Evolutionary conservation across 2,888 invertebrate genomes (phyloP), one percentile per base, ranked within the genome.

Genomic region (Oscheius myriophilus): DNA sequence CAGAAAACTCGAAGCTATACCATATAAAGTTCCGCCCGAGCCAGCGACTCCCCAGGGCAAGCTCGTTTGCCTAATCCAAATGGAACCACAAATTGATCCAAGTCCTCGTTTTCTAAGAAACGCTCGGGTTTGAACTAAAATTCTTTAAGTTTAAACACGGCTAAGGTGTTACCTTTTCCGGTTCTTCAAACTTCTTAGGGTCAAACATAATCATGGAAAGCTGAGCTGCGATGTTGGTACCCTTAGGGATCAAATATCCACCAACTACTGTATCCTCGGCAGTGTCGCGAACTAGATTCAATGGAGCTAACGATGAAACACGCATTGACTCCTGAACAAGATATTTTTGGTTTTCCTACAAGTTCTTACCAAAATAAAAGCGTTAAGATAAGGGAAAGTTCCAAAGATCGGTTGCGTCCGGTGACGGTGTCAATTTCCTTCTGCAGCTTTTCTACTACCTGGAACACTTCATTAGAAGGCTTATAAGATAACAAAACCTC

Each of bases 61-160:
- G 55, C 54, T 39, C 65, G 3, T 23, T 65, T 65, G 6, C 65
- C 65, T 12, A 65, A 11, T 33, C 65, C 57, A 23, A 65, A 65
- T 4, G 65, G 21, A 16, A 42, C 54, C 41, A 46, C 42, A 23
- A 25, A 25, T 23, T 54, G 54, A 11, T 65, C 65, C 57, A 65
- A 45, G 12, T 63, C 51, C 6, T 9, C 42, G 21, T 52, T 3
- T 33, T 33, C 42, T 18, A 63, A n/a, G 18, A 65, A 65, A n/a
- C 65, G 43, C 7, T 65, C 57, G 11, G 65, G 65, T n/a, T 45
- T 65, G 55, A 65, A 65, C 65, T 65, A 21, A 45, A 65, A 41
- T 18, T 23, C n/a, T n/a, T n/a, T n/a, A n/a, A n/a, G n/a, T n/a
- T n/a, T n/a, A n/a, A n/a, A n/a, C n/a, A n/a, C n/a, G n/a, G n/a